Conservation (phyloP, 1,140 invertebrate species). For the Drosophila truncata region DNA sequence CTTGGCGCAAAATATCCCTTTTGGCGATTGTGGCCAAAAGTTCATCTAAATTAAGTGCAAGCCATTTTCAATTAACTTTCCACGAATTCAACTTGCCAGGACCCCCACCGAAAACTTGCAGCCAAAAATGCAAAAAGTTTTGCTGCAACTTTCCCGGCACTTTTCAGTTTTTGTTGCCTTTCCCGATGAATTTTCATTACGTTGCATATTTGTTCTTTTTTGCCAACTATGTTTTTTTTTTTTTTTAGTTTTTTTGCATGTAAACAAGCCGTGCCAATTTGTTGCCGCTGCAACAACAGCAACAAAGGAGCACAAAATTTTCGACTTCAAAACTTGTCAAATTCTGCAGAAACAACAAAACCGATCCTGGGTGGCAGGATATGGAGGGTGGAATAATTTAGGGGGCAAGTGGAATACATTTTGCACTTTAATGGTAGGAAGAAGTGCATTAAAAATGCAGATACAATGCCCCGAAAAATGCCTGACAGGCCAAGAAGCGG, state of each 20-base stretch:
- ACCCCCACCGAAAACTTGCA: constrained; percentile 50
- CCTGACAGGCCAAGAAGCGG: constrained; percentile 29
- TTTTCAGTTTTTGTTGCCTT: constrained; percentile 37
- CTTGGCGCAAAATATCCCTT: constrained; percentile 12
- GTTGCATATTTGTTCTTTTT: constrained; percentile 71
- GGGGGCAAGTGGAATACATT: constrained; percentile 58
- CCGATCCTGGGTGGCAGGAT: constrained; percentile 46
- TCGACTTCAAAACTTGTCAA: constrained; percentile 57
- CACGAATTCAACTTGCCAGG: constrained; percentile 51
- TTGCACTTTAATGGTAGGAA: constrained; percentile 69
- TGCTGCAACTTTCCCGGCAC: constrained; percentile 42
- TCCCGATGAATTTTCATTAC: constrained; percentile 79
- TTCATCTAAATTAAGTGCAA: constrained; percentile 76
- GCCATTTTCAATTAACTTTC: constrained; percentile 78
- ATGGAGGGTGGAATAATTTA: constrained; percentile 60
- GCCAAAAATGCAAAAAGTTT: constrained; percentile 71
- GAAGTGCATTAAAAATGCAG: constrained; percentile 81
- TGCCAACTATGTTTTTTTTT: constrained; percentile 7
- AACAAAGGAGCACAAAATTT: constrained; percentile 33
- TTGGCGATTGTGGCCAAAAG: constrained; percentile 64
- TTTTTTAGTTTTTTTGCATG: constrained; percentile 53
- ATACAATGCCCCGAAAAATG: constrained; percentile 64
- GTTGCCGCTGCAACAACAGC: constrained; percentile 47
- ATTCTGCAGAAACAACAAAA: constrained; percentile 45
- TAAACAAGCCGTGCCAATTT: constrained; percentile 79